Conservation (phyloP, 2,797 vertebrate genomes). For the Mormyrops attenuatus region DNA sequence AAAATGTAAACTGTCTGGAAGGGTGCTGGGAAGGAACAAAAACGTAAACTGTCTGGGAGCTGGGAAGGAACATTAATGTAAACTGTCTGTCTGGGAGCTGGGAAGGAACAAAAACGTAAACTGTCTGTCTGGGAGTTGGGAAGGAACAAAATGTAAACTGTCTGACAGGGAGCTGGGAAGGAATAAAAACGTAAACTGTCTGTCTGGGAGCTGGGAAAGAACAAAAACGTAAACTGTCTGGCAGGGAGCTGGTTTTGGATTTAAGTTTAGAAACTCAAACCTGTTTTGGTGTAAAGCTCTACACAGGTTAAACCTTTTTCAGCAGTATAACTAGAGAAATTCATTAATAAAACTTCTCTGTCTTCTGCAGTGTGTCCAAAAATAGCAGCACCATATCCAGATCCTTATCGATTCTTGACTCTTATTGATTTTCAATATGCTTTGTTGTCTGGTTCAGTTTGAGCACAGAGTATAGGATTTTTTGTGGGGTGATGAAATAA, state of each 20-base stretch:
- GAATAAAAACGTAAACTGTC: no score
- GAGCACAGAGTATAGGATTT: background rate
- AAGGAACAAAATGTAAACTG: background rate
- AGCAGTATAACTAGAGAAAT: background rate
- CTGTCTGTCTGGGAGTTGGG: background rate
- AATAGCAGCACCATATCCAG: background rate
- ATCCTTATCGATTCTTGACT: background rate
- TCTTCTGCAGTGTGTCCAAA: background rate
- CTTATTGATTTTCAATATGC: background rate
- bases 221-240: background rate
- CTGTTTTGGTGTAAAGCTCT: background rate
- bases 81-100: background rate
- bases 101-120: background rate
- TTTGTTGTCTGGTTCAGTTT: background rate
- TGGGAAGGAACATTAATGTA: background rate
- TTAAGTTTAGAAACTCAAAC: background rate
- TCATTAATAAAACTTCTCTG: background rate
- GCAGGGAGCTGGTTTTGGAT: background rate
- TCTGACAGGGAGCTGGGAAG: no score
- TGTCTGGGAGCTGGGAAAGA: background rate
- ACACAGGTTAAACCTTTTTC: background rate
- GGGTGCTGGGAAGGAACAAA: background rate
- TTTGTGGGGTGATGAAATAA: background rate
- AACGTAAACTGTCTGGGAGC: background rate
- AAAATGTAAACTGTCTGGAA: no score